Percentiles rank a stretch among this genome's conserved stretches.
These are phyloP conservation scores for Drosophila birchii DNA, from an alignment of 2,888 invertebrate genomes.

Conservation along the genomic window DNA sequence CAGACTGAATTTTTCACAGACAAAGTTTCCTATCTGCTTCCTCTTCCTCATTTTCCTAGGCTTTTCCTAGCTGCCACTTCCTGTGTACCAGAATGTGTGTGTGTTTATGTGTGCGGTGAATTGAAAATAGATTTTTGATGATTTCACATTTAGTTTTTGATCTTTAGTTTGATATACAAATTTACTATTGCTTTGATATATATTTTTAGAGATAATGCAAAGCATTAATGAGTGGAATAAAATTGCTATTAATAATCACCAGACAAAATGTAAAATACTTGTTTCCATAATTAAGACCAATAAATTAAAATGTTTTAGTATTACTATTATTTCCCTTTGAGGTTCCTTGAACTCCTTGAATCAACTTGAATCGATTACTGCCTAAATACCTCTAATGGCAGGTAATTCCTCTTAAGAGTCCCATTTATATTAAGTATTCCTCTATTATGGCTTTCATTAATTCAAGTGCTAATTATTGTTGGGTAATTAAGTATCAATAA, in stretches of 20 bases:
- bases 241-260: background rate
- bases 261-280: too few relatives aligned
- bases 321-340: background rate
- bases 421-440: conserved; percentile 5
- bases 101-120: conserved; percentile 40
- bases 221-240: background rate
- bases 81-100: conserved; percentile 43
- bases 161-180: background rate
- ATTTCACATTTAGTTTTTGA: background rate
- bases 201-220: background rate
- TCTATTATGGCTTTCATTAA: background rate
- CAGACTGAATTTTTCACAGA: conserved; percentile 71
- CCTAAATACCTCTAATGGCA: background rate
- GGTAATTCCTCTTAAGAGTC: background rate
- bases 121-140: conserved; percentile 4
- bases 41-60: conserved; percentile 28
- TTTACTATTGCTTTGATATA: background rate
- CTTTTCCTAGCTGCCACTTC: conserved; percentile 66
- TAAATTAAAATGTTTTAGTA: background rate
- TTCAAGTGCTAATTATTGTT: conserved; percentile 6
- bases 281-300: background rate
- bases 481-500: conserved; percentile 8
- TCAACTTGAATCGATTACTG: background rate
- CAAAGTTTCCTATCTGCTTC: conserved; percentile 49
- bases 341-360: conserved; percentile 6